Base-by-base conservation (phyloP, 2,113 vertebrate species). In the Zosterops borbonicus region DNA sequence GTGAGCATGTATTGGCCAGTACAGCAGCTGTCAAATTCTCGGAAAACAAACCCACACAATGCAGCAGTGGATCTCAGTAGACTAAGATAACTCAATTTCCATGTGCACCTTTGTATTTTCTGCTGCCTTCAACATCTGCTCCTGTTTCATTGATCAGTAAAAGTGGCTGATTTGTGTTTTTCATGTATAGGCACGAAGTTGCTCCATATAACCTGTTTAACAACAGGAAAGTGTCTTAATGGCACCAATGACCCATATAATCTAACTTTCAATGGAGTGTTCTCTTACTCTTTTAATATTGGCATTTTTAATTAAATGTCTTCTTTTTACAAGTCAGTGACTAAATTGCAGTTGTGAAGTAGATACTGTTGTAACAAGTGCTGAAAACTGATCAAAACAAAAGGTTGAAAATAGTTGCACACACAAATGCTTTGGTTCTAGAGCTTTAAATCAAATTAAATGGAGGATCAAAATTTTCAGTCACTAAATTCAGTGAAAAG, bases 261-360 rank as follows among this genome's bases (percentile, higher is more conserved):
- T 68, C 47, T 76, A 87, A 84, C 76, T 95, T 96, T 46, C 88
- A 84, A 58, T 84, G 65, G 69, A 27, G 58, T 18, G 1, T 50
- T 93, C 71, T 78, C 1, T 6, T 59, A 62, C 52, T 89, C 52
- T 86, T 97, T 86, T 90, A 94, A 79, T 92, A 96, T 87, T 90
- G 95, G 65, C 90, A 84, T 96, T 96, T 95, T 96, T 92, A 96
- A 96, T 96, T 94, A 93, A 96, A 96, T 90, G 80, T 75, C 69
- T 27, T 68, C 58, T 88, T 90, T 89, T 82, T 89, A 58, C 89
- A 91, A 90, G 59, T 90, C 69, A 71, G 75, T 78, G 65, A 60
- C 60, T 80, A 76, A 92, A 90, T 83, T 94, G 65, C 47, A 84
- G 35, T 73, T 79, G 80, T 53, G 59, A 76, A 80, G 76, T 65